Base-by-base conservation (phyloP, 1,140 invertebrate species). In the Harpegnathos saltator region DNA sequence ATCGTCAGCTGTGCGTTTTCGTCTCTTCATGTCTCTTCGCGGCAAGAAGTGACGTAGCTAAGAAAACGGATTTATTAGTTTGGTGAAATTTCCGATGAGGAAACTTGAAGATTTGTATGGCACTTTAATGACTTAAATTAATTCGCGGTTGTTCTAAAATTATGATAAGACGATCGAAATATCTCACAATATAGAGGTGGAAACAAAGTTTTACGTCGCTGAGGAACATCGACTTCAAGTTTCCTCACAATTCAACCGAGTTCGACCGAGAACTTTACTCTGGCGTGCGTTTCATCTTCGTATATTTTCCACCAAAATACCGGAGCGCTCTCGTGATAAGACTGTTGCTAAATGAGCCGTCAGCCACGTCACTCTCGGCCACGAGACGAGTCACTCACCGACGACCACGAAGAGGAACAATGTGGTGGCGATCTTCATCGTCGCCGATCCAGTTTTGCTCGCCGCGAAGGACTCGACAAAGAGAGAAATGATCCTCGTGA, bases 401-500 rank as follows among this genome's bases (percentile, higher is more conserved):
- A 93, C 90, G 22, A 93, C 89, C 22, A 94, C 90, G 77, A 93
- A 92, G 33, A 94, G 88, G 61, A 93, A 93, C 61, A 92, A 86
- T 33, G 90, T 93, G 29, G 90, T 90, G 52, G 88, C 89, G 63
- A 94, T 91, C 86, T 94, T 94, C 93, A 94, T 93, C 63, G 56
- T 91, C 26, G 86, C 78, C 68, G 77, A 84, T 92, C 87, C 84
- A 92, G 87, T 85, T 90, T 92, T 69, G 59, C 66, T 65, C 65
- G 44, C 68, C 71, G 66, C 61, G 54, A 15, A 73, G 65, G 50
- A 81, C 63, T 72, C 48, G 63, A 59, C 59, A 84, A 59, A 61
- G 26, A 38, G 44, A 9, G 33, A 63, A 11, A 66, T 38, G 65
- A 72, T 84, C 54, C n/a, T n/a, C n/a, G n/a, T n/a, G n/a, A n/a